Evolutionary conservation across 2,888 invertebrate species (phyloP).

Genomic region (Orgyia antiqua): DNA sequence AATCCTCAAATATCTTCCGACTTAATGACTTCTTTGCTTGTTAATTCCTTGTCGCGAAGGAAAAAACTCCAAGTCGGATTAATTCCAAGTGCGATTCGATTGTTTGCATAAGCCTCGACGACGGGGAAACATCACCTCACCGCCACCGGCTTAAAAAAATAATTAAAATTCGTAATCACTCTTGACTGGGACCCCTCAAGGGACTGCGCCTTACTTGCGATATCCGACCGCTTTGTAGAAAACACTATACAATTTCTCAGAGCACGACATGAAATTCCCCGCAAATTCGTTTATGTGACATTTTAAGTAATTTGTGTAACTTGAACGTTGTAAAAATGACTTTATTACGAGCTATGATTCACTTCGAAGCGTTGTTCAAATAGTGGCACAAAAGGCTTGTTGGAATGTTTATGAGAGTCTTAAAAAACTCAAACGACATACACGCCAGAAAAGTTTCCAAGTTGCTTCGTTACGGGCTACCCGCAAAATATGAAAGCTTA

Average conservation of each 20-base stretch:
- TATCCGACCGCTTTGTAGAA: conserved; percentile 32
- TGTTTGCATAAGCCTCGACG: conserved; percentile 75
- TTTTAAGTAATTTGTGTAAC: conserved; percentile 45
- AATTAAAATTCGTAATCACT: conserved; percentile 79
- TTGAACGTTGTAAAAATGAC: conserved; percentile 52
- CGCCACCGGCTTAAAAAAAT: conserved; percentile 78
- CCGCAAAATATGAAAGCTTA: conserved; percentile 69
- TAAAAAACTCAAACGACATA: conserved; percentile 60
- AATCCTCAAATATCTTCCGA: conserved; percentile 75
- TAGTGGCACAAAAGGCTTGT: conserved; percentile 55
- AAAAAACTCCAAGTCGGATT: conserved; percentile 72
- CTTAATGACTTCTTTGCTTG: conserved; percentile 78
- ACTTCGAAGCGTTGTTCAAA: conserved; percentile 42
- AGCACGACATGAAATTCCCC: conserved; percentile 40
- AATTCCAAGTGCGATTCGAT: conserved; percentile 78
- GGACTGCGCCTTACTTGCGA: conserved; percentile 49
- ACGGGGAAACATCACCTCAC: conserved; percentile 74
- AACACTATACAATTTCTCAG: conserved; percentile 32
- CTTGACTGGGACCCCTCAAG: conserved; percentile 67
- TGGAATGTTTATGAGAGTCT: conserved; percentile 62
- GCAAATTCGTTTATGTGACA: conserved; percentile 46
- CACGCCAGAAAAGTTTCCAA: conserved; percentile 58
- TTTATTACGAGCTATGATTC: conserved; percentile 51
- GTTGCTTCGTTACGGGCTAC: conserved; percentile 59
- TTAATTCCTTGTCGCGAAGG: conserved; percentile 76